These are phyloP conservation scores for Dinoponera quadriceps DNA, from an alignment of 1,140 invertebrate species.

Conservation along the genomic window DNA sequence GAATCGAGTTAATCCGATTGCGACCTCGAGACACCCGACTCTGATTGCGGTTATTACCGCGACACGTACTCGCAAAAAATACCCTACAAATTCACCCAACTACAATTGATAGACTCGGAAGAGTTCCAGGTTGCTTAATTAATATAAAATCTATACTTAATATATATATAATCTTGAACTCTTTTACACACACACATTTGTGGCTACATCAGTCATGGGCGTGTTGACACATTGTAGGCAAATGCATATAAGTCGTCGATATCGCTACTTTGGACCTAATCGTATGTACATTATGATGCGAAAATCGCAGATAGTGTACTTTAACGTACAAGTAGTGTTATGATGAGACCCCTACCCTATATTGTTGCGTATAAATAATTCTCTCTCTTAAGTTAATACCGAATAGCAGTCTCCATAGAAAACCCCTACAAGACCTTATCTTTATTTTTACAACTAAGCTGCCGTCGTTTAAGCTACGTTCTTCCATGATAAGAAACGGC, in stretches of 20 bases:
- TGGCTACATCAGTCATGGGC: conserved; percentile 80
- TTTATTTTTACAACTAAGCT: conserved; percentile 58
- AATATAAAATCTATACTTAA: conserved; percentile 45
- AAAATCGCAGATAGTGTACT: not conserved
- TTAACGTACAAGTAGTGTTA: conserved; percentile 39
- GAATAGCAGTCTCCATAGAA: conserved; percentile 66
- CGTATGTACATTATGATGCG: conserved; percentile 50
- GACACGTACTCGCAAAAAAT: conserved; percentile 5
- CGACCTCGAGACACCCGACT: not conserved
- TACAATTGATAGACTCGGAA: conserved; percentile 1
- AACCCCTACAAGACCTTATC: conserved; percentile 48
- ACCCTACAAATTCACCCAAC: conserved; percentile 6
- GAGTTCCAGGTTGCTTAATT: conserved; percentile 31
- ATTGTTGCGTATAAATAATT: conserved; percentile 66
- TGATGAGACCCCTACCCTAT: conserved; percentile 29
- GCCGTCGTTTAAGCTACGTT: not conserved
- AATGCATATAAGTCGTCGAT: conserved; percentile 33
- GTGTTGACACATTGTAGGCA: conserved; percentile 45
- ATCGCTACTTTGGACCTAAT: conserved; percentile 42
- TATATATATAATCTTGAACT: conserved; percentile 75
- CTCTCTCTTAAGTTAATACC: conserved; percentile 59
- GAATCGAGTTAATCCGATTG: conserved; percentile 7
- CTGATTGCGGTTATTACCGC: not conserved
- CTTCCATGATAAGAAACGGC: not conserved
- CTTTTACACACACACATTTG: conserved; percentile 74